Conservation (phyloP, 1,140 invertebrate species). For the Alviniconcha marisindica region DNA sequence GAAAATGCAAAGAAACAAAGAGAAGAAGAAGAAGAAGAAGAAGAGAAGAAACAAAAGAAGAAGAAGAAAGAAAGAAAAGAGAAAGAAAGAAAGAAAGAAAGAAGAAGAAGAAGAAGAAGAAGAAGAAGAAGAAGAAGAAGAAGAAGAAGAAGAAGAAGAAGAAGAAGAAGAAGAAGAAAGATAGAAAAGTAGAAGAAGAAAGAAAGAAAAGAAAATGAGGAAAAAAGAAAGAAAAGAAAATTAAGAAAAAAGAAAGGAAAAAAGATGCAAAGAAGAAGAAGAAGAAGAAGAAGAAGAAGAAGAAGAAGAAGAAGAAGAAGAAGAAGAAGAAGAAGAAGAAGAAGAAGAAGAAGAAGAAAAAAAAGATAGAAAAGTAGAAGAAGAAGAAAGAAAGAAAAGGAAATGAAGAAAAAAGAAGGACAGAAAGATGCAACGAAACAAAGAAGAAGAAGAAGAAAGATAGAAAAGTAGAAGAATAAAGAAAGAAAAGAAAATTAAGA, state of each 20-base stretch:
- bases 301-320: constrained; percentile 13
- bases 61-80: no score
- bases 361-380: neutral
- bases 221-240: neutral
- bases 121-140: constrained; percentile 1
- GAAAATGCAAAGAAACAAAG: neutral
- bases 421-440: neutral
- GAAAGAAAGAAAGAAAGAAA: neutral
- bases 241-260: neutral
- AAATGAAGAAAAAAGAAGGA: neutral
- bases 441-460: neutral
- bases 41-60: no score
- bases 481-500: no score
- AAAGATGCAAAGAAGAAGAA: neutral
- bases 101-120: constrained; percentile 18
- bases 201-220: neutral
- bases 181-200: neutral
- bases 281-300: constrained; percentile 18
- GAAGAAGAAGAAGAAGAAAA: neutral
- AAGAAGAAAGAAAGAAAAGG: neutral
- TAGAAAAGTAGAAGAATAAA: no score
- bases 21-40: neutral
- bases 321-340: neutral
- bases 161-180: neutral
- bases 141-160: neutral